A percentile compares a stretch with the other conserved stretches of the same genome.
phyloP scores from a whole-genome alignment of 2,797 vertebrate genomes.

The Sphenodon punctatus region DNA sequence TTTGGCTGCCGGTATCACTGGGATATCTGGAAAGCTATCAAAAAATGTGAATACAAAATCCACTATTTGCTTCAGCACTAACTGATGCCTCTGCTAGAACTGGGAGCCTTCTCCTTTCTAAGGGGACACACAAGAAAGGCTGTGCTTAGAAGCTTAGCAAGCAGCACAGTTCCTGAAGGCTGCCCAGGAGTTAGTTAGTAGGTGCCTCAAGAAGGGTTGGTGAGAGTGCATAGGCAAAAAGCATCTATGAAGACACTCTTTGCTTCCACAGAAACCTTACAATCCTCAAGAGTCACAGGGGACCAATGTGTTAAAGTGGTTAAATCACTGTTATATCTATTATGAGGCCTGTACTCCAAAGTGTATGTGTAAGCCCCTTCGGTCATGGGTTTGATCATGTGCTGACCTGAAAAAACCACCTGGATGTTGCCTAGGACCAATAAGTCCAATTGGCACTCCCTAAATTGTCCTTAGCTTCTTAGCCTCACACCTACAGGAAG shows the following conservation, averaged over 20 bases:
- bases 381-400: no score
- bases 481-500: no score
- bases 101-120: accelerated
- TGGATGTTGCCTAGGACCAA: no score
- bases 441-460: no score
- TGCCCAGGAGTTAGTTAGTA: neutral
- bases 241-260: neutral
- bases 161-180: neutral
- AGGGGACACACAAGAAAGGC: neutral
- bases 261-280: neutral
- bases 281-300: accelerated
- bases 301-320: neutral
- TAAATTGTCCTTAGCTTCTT: no score
- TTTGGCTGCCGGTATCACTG: no score
- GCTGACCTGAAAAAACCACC: no score
- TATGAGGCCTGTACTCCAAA: no score
- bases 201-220: neutral
- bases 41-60: no score
- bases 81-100: neutral
- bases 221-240: neutral
- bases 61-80: no score
- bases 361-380: no score
- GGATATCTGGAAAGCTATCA: no score
- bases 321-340: accelerated
- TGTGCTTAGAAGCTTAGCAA: neutral